Evolutionary conservation across 2,797 vertebrate genomes (phyloP).

Genomic region (Amphiprion clarkii): DNA sequence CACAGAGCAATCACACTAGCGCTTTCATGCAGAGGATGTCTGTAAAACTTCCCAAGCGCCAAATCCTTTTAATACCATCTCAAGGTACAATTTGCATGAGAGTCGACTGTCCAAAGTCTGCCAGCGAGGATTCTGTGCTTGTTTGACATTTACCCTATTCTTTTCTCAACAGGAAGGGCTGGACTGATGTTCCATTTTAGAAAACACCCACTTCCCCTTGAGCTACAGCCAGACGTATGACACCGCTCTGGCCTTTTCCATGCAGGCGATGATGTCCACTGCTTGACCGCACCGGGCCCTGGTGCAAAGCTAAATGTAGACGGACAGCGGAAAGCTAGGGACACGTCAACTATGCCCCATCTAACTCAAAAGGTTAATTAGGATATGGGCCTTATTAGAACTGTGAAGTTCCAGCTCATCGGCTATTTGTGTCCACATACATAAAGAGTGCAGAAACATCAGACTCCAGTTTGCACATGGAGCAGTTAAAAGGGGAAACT

Average conservation of each 20-base stretch:
- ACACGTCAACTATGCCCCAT: slow-evolving; percentile 48
- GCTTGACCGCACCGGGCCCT: slow-evolving; percentile 20
- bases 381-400: slow-evolving; percentile 50
- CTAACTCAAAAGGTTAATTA: slow-evolving; percentile 64
- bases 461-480: background rate
- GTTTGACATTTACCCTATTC: slow-evolving; percentile 68
- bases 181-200: slow-evolving; percentile 81
- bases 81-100: slow-evolving; percentile 45
- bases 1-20: slow-evolving; percentile 48
- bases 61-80: slow-evolving; percentile 60
- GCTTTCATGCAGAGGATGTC: slow-evolving; percentile 51
- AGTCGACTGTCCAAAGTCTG: slow-evolving; percentile 71
- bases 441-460: slow-evolving; percentile 14
- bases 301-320: slow-evolving; percentile 55
- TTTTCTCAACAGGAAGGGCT: slow-evolving; percentile 84
- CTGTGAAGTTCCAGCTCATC: slow-evolving; percentile 34
- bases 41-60: slow-evolving; percentile 38
- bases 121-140: slow-evolving; percentile 39
- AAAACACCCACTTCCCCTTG: slow-evolving; percentile 81
- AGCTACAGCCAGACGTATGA: slow-evolving; percentile 68
- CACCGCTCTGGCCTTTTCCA: slow-evolving; percentile 71
- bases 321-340: slow-evolving; percentile 35
- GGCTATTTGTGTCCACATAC: slow-evolving; percentile 41
- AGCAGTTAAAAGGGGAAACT: slow-evolving; percentile 42
- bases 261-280: slow-evolving; percentile 45